These are phyloP conservation scores for Drosophila willistoni DNA, from an alignment of 1,140 invertebrate genomes.

Conservation along the genomic window DNA sequence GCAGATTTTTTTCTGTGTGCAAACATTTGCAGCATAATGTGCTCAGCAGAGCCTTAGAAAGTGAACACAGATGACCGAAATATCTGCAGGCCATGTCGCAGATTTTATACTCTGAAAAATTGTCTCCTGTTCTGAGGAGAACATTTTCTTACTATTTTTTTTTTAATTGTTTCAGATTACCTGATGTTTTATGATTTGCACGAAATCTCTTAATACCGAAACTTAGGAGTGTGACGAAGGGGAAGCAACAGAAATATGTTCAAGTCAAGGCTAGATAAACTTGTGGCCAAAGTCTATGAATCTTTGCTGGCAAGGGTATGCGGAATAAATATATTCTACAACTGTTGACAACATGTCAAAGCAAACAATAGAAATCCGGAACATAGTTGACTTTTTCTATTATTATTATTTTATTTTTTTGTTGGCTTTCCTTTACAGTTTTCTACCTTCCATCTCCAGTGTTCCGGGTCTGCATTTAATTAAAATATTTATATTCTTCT, in stretches of 20 bases:
- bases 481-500: conserved; percentile 15
- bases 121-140: background rate
- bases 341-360: conserved; percentile 65
- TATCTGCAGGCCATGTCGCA: background rate
- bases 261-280: background rate
- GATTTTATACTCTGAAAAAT: background rate
- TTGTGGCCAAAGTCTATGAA: background rate
- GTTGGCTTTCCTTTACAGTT: background rate
- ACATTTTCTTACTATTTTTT: no score
- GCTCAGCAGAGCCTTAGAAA: conserved; percentile 37
- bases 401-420: conserved; percentile 10
- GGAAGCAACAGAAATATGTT: no score
- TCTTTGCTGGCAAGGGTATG: background rate
- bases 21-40: conserved; percentile 44
- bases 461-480: conserved; percentile 23
- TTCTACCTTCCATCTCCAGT: background rate
- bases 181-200: no score
- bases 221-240: no score
- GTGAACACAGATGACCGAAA: background rate
- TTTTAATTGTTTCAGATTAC: no score
- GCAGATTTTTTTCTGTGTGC: conserved; percentile 15
- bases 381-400: conserved; percentile 12
- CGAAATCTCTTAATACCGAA: no score
- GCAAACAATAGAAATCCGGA: conserved; percentile 44
- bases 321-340: conserved; percentile 27